Conservation (phyloP, 1,140 invertebrate genomes). For the Formica selysi region DNA sequence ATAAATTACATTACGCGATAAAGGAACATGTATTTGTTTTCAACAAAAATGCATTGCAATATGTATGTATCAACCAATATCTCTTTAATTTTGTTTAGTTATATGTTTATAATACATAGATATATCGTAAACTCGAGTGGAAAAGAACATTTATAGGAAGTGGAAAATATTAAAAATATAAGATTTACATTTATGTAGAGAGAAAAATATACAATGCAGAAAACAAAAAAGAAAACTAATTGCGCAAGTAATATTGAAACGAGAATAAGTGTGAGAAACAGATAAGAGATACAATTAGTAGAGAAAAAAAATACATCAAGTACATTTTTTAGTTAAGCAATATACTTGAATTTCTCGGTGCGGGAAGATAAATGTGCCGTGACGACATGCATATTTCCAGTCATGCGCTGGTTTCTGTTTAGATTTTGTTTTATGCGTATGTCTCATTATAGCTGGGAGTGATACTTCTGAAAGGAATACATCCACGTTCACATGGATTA, state of each 20-base stretch:
- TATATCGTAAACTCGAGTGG: neutral
- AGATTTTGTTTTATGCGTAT: constrained; percentile 51
- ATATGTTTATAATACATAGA: constrained; percentile 18
- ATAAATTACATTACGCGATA: constrained; percentile 23
- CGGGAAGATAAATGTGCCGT: constrained; percentile 60
- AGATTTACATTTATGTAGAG: neutral
- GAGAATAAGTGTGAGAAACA: neutral
- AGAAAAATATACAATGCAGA: neutral
- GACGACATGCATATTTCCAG: constrained; percentile 68
- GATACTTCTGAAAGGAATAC: constrained; percentile 71
- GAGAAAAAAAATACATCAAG: constrained; percentile 28
- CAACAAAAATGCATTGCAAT: constrained; percentile 9
- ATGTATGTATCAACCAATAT: neutral
- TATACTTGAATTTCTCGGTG: constrained; percentile 58
- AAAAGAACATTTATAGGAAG: neutral
- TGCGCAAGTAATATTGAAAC: constrained; percentile 24
- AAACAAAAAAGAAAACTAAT: constrained; percentile 5
- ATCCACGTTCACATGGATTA: constrained; percentile 64
- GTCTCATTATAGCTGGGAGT: constrained; percentile 52
- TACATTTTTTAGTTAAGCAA: constrained; percentile 52
- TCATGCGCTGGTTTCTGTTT: constrained; percentile 54
- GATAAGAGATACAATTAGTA: constrained; percentile 14
- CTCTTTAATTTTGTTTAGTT: constrained; percentile 4
- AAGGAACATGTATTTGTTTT: constrained; percentile 7
- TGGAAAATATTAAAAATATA: constrained; percentile 26